Conservation (phyloP, 2,888 invertebrate genomes). For the Drosophila nr. perissopoda region DNA sequence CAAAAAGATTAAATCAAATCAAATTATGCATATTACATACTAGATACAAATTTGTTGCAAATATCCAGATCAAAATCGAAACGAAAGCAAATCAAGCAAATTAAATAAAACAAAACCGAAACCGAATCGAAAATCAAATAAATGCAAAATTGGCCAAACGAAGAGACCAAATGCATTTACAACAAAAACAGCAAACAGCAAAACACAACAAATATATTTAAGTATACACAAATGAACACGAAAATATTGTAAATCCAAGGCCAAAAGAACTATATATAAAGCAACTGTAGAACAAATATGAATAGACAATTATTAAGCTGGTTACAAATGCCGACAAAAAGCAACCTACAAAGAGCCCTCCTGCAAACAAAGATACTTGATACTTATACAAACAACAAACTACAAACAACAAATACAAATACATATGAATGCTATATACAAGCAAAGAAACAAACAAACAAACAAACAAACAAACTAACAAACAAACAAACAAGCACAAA, state of each 20-base stretch:
- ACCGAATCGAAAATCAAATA: conserved; percentile 6
- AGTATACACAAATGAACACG: background rate
- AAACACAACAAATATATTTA: conserved; percentile 15
- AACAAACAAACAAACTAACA: conserved; percentile 15
- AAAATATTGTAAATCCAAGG: conserved; percentile 34
- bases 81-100: conserved; percentile 15
- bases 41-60: conserved; percentile 40
- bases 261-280: conserved; percentile 36
- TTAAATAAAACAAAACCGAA: background rate
- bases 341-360: conserved; percentile 69
- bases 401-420: conserved; percentile 23
- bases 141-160: conserved; percentile 63
- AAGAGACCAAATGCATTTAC: conserved; percentile 70
- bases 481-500: conserved; percentile 20
- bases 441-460: conserved; percentile 34
- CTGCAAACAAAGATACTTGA: conserved; percentile 45
- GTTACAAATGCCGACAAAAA: conserved; percentile 36
- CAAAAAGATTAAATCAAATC: conserved; percentile 45
- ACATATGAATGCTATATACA: conserved; percentile 60
- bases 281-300: conserved; percentile 10
- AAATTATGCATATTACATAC: conserved; percentile 65
- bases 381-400: conserved; percentile 35
- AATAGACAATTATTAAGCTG: conserved; percentile 23
- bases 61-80: conserved; percentile 2
- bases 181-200: conserved; percentile 19